Conservation (phyloP, 2,113 vertebrate species). For the Phodopus roborovskii region DNA sequence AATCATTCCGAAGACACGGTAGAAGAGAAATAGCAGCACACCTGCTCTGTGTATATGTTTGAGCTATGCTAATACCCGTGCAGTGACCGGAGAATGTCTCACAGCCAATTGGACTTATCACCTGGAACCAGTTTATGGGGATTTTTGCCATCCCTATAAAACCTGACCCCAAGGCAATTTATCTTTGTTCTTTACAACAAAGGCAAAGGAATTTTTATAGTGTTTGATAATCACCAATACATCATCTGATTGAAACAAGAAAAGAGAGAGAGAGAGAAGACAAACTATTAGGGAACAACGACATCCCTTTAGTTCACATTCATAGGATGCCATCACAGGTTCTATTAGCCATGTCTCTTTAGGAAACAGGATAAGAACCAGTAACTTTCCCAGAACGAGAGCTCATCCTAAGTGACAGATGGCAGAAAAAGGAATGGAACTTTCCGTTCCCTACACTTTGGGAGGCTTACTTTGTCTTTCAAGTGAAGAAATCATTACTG, state of each 20-base stretch:
- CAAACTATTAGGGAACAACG: background rate
- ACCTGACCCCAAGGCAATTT: conserved; percentile 33
- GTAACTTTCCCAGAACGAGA: background rate
- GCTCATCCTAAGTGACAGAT: background rate
- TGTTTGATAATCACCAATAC: background rate
- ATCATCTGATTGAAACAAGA: background rate
- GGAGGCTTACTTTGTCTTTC: background rate
- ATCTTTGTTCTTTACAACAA: conserved; percentile 18
- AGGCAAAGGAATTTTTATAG: background rate
- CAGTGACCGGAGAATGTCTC: background rate
- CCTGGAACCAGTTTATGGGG: conserved; percentile 2
- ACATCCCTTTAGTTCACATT: background rate
- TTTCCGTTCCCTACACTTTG: background rate
- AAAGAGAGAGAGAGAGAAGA: background rate
- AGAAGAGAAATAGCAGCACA: background rate
- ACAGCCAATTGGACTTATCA: background rate
- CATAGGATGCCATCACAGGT: background rate
- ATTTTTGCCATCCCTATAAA: conserved; percentile 31
- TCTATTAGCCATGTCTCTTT: background rate
- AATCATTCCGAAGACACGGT: background rate
- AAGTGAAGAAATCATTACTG: background rate
- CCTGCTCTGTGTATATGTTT: background rate
- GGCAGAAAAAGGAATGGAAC: background rate
- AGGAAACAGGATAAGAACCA: background rate
- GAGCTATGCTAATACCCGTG: background rate